Base-by-base conservation (phyloP, 2,888 invertebrate species). In the Cheilosia soror region DNA sequence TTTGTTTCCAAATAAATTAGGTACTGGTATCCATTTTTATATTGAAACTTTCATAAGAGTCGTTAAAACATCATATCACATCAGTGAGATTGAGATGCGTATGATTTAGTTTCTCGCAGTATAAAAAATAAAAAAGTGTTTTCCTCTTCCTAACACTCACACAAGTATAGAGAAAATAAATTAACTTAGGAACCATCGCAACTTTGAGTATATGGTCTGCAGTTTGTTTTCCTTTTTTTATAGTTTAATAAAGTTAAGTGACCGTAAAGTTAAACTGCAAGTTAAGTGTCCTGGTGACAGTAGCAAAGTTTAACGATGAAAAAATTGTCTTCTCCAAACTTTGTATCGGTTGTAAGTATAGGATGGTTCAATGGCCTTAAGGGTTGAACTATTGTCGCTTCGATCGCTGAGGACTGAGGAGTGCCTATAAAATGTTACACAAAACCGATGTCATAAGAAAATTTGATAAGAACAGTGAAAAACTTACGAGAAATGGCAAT, bases 231-330 rank as follows among this genome's bases (percentile, higher is more conserved):
- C 63, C 37, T 29, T 37, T 62, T 69, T 62, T 71, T 71, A 73
- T 73, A 47, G 47, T 58, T 69, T 79, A 57, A 73, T 83, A 78
- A 83, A 78, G 55, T 51, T 65, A 63, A 79, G 68, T 83, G 83
- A 79, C 78, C 63, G 20, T 83, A 79, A 79, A 83, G 83, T 83
- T 68, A 42, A 78, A 78, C 63, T 78, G 76, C 51, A 37, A 73
- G 68, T 73, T 51, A 68, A 58, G 83, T 78, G 68, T 63, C 57
- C 15, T 55, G 55, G 68, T 62, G 49, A 49, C 77, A 53, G 63
- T 58, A 69, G 63, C 63, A 27, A 31, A 25, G 44, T 58, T 58
- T 47, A 42, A 62, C 42, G 40, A 63, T 51, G 66, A 51, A 25
- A n/a, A 60, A 44, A 15, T 58, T 58, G 51, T 51, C 44, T 37